Percentiles rank a stretch among this genome's conserved stretches.
Evolutionary conservation across 1,140 invertebrate genomes (phyloP).

Genomic region (Drosophila saltans): DNA sequence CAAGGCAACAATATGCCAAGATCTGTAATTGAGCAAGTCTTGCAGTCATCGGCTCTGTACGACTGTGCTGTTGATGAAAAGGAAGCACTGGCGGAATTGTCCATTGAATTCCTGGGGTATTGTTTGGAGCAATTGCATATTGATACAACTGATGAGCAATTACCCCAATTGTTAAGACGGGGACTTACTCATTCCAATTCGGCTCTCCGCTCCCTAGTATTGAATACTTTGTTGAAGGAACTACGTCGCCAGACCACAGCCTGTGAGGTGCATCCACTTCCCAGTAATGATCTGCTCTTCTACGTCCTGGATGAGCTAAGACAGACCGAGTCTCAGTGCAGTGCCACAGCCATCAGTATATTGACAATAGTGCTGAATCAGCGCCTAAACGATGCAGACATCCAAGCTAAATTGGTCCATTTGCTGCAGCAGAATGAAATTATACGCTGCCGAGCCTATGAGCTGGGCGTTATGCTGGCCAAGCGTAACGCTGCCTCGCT

Average conservation of each 20-base stretch:
- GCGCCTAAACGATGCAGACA: constrained; percentile 65
- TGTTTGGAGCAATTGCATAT: constrained; percentile 85
- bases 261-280: constrained; percentile 13
- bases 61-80: constrained; percentile 72
- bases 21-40: constrained; percentile 59
- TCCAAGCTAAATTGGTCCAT: constrained; percentile 53
- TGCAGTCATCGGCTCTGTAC: constrained; percentile 82
- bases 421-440: constrained; percentile 51
- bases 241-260: constrained; percentile 26
- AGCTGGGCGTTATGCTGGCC: constrained; percentile 88
- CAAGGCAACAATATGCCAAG: constrained; percentile 55
- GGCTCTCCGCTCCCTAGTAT: constrained; percentile 84
- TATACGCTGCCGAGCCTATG: constrained; percentile 83
- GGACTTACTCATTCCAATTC: constrained; percentile 84
- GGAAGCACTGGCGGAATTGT: constrained; percentile 80
- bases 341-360: constrained; percentile 51
- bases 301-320: constrained; percentile 61
- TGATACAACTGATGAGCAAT: constrained; percentile 84
- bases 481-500: constrained; percentile 85
- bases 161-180: constrained; percentile 82
- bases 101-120: constrained; percentile 85
- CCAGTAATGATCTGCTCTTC: constrained; percentile 43
- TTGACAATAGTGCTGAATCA: constrained; percentile 65
- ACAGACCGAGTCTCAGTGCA: constrained; percentile 44
- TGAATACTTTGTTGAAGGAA: constrained; percentile 83